Conservation (phyloP, 1,140 invertebrate genomes). For the Drosophila dunni region DNA sequence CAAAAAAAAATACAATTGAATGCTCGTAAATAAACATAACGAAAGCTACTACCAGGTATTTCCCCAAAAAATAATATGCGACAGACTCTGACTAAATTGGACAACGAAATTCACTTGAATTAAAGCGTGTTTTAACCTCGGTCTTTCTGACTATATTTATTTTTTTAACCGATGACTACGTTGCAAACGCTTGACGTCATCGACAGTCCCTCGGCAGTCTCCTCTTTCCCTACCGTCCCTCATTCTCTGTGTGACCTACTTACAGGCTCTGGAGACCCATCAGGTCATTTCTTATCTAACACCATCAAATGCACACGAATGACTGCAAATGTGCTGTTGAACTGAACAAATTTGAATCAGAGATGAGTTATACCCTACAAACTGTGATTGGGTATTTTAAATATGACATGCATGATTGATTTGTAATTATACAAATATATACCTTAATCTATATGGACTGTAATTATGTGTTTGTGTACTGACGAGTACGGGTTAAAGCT, state of each 20-base stretch:
- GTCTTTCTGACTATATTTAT: slow-evolving; percentile 19
- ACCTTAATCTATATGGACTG: too few relatives aligned
- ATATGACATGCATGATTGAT: too few relatives aligned
- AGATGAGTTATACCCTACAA: background rate
- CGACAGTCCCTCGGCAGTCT: background rate
- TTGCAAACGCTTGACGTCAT: slow-evolving; percentile 57
- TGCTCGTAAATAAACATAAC: slow-evolving; percentile 28
- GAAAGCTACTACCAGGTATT: slow-evolving; percentile 54
- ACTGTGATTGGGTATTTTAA: too few relatives aligned
- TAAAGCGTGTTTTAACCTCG: slow-evolving; percentile 53
- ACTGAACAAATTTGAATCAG: slow-evolving; percentile 5
- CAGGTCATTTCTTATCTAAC: slow-evolving; percentile 26
- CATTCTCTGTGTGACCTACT: slow-evolving; percentile 50
- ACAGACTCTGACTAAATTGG: background rate
- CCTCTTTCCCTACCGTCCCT: background rate
- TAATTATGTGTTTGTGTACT: too few relatives aligned
- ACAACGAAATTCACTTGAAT: slow-evolving; percentile 67
- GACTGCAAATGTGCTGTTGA: slow-evolving; percentile 26
- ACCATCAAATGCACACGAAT: slow-evolving; percentile 16
- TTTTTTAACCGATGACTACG: slow-evolving; percentile 18
- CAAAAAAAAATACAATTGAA: slow-evolving; percentile 20
- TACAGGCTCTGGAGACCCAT: slow-evolving; percentile 16
- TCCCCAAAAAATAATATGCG: slow-evolving; percentile 42
- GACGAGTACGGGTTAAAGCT: too few relatives aligned
- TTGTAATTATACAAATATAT: too few relatives aligned